Evolutionary conservation across 2,888 invertebrate species (phyloP).

Genomic region (Idaea biselata): DNA sequence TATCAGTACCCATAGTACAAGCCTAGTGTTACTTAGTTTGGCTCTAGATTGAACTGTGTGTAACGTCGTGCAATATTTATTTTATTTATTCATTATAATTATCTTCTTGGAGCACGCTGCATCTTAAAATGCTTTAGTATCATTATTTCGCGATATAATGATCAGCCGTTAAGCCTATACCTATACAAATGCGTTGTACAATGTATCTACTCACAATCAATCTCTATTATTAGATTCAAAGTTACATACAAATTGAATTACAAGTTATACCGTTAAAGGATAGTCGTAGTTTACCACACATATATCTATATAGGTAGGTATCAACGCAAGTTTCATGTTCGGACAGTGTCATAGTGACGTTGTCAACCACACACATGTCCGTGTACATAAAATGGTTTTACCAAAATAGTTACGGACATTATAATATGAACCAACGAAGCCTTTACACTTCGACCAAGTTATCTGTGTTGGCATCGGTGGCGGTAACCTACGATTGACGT

Average conservation of each 20-base stretch:
- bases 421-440: background rate
- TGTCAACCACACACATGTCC: background rate
- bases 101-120: too few species aligned
- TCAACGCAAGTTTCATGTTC: background rate
- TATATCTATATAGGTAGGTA: background rate
- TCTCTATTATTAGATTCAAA: conserved; percentile 1
- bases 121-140: too few species aligned
- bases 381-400: background rate
- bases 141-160: too few species aligned
- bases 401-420: background rate
- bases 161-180: too few species aligned
- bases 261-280: background rate
- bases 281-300: background rate
- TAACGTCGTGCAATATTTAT: too few species aligned
- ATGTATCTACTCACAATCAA: background rate
- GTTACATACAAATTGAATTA: background rate
- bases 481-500: too few species aligned
- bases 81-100: too few species aligned
- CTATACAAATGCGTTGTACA: background rate
- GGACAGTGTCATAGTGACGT: background rate
- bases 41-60: too few species aligned
- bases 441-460: too few species aligned
- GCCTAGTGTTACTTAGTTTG: too few species aligned
- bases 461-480: too few species aligned
- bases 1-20: too few species aligned